These are phyloP conservation scores for Ptilodon capucinus DNA, from an alignment of 2,888 invertebrate species.

Conservation along the genomic window DNA sequence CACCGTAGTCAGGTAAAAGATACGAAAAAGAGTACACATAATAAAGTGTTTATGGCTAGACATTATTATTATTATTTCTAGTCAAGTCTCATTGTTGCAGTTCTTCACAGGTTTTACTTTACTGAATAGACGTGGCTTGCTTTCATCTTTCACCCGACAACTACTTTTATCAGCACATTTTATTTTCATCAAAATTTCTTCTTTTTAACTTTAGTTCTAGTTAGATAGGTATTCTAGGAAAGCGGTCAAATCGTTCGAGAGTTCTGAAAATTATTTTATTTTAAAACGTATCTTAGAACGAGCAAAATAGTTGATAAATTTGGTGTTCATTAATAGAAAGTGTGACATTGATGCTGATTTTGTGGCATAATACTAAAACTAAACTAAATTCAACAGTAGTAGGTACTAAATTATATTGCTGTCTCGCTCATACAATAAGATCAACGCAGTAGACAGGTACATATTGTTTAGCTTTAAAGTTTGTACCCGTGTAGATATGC, in stretches of 20 bases:
- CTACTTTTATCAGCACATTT: slow-evolving; percentile 8
- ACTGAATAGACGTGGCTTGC: slow-evolving; percentile 10
- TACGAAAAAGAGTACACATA: no score
- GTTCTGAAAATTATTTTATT: neutral
- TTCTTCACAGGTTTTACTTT: slow-evolving; percentile 1
- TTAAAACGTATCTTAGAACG: neutral
- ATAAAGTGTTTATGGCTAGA: no score
- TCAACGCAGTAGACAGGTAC: no score
- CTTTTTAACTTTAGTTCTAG: slow-evolving; percentile 1
- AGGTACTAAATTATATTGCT: no score
- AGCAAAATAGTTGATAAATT: neutral
- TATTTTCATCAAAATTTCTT: slow-evolving; percentile 2
- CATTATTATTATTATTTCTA: neutral
- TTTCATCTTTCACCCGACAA: slow-evolving; percentile 16
- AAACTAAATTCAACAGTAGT: no score
- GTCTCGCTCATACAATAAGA: no score
- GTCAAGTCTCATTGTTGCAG: neutral
- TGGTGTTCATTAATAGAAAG: neutral
- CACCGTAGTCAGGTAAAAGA: no score
- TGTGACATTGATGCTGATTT: neutral
- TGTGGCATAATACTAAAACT: no score
- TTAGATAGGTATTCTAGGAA: slow-evolving; percentile 6
- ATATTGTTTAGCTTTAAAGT: no score
- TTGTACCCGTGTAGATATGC: no score
- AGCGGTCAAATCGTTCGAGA: slow-evolving; percentile 2